Evolutionary conservation across 2,797 vertebrate genomes (phyloP).

Genomic region (Triplophysa bombifrons): DNA sequence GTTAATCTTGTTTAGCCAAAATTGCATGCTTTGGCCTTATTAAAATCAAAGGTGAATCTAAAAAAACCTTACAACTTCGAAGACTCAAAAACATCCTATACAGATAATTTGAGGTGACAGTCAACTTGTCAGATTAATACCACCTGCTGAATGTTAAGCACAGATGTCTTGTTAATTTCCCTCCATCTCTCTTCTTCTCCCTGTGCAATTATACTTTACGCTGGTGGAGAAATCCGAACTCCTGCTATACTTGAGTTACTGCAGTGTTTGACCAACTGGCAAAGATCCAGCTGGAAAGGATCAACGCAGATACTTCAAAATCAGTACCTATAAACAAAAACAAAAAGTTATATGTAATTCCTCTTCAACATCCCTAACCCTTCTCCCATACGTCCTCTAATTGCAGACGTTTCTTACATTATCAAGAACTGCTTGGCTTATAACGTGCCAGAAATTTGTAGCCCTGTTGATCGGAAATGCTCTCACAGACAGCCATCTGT

Average conservation of each 20-base stretch:
- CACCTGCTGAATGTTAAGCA: slow-evolving; percentile 31
- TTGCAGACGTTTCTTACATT: background rate
- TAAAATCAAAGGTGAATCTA: background rate
- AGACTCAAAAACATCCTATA: background rate
- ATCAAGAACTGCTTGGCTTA: slow-evolving; percentile 1
- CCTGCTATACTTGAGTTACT: slow-evolving; percentile 11
- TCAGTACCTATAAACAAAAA: slow-evolving; percentile 12
- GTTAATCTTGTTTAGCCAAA: background rate
- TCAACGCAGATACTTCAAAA: slow-evolving; percentile 17
- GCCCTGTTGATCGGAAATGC: slow-evolving; percentile 25
- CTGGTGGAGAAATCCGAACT: slow-evolving; percentile 1
- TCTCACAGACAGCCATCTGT: slow-evolving; percentile 43
- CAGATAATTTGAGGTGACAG: background rate
- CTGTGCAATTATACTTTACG: slow-evolving; percentile 12
- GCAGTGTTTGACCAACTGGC: slow-evolving; percentile 27
- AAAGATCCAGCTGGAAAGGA: slow-evolving; percentile 12
- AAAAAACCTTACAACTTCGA: background rate
- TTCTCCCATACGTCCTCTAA: slow-evolving; percentile 3
- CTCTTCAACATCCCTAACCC: background rate
- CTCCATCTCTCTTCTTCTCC: background rate
- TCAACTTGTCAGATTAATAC: slow-evolving; percentile 20
- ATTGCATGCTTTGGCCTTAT: background rate
- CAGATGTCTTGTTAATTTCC: slow-evolving; percentile 36
- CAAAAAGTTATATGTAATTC: slow-evolving; percentile 1
- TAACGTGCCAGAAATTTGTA: slow-evolving; percentile 19